phyloP scores from a whole-genome alignment of 2,113 vertebrate species.

The Hepsetus odoe region DNA sequence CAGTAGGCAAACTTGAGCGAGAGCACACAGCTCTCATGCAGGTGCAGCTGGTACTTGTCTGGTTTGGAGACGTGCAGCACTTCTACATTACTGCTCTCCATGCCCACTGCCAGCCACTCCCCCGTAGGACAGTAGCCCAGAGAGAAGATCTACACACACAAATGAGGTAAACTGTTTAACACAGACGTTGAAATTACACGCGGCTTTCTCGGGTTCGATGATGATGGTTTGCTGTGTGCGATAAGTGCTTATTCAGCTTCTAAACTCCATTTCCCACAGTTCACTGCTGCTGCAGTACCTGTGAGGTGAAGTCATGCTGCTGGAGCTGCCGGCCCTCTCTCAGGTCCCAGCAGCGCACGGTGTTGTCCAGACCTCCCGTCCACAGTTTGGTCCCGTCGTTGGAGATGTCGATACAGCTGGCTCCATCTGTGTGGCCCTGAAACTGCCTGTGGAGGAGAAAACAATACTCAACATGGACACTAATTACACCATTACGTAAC shows the following conservation, averaged over 20 bases:
- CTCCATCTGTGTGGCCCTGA: conserved; percentile 98
- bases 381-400: conserved; percentile 99
- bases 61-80: conserved; percentile 93
- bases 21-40: conserved; percentile 98
- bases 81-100: conserved; percentile 97
- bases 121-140: conserved; percentile 95
- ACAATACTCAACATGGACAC: neutral
- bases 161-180: neutral
- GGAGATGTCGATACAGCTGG: conserved; percentile 99
- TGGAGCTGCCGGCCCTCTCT: conserved; percentile 96
- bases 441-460: conserved; percentile 84
- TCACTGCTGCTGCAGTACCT: conserved; percentile 73
- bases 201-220: neutral
- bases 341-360: conserved; percentile 97
- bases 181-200: neutral
- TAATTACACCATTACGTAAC: neutral
- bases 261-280: conserved; percentile 15
- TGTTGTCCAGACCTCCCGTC: conserved; percentile 98
- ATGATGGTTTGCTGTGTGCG: too few species aligned
- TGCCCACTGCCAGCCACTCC: conserved; percentile 86
- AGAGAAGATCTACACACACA: conserved; percentile 84
- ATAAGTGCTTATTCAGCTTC: neutral
- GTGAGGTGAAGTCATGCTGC: conserved; percentile 98
- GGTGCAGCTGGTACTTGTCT: conserved; percentile 96
- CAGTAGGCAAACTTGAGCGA: conserved; percentile 97